Percentiles rank a stretch among this genome's conserved stretches.
phyloP scores from a whole-genome alignment of 2,113 vertebrate genomes.

The Pseudorasbora parva region DNA sequence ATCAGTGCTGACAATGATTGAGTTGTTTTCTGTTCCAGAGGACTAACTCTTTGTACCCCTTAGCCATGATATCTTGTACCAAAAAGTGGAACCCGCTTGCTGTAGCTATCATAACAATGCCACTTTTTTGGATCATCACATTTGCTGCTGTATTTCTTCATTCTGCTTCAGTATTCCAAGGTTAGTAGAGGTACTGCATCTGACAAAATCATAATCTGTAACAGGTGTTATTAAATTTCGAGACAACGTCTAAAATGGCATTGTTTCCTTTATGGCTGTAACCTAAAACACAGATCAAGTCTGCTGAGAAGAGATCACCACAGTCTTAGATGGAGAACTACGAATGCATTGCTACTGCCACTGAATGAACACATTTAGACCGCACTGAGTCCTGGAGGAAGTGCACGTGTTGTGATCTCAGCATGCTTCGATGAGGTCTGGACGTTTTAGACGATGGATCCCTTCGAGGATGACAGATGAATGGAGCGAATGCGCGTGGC shows the following conservation, averaged over 20 bases:
- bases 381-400: slow-evolving; percentile 29
- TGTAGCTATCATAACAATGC: not conserved
- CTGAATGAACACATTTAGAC: slow-evolving; percentile 25
- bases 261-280: slow-evolving; percentile 39
- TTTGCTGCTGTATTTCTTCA: not conserved
- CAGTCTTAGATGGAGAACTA: slow-evolving; percentile 26
- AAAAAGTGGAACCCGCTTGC: slow-evolving; percentile 10
- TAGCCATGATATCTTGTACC: not conserved
- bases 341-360: slow-evolving; percentile 44
- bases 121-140: not conserved
- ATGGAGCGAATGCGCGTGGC: slow-evolving; percentile 94
- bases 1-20: slow-evolving; percentile 31
- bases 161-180: not conserved
- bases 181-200: slow-evolving; percentile 1
- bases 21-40: slow-evolving; percentile 7
- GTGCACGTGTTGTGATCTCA: not conserved
- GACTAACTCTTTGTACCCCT: not conserved
- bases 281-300: slow-evolving; percentile 28
- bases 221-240: not conserved
- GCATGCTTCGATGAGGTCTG: slow-evolving; percentile 23
- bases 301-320: slow-evolving; percentile 2
- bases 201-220: not conserved
- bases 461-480: slow-evolving; percentile 97
- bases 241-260: slow-evolving; percentile 31
- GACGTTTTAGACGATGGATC: slow-evolving; percentile 87